Percentiles rank a stretch among this genome's conserved stretches.
These are phyloP conservation scores for Tricholauxania praeusta DNA, from an alignment of 2,888 invertebrate species.

Conservation along the genomic window DNA sequence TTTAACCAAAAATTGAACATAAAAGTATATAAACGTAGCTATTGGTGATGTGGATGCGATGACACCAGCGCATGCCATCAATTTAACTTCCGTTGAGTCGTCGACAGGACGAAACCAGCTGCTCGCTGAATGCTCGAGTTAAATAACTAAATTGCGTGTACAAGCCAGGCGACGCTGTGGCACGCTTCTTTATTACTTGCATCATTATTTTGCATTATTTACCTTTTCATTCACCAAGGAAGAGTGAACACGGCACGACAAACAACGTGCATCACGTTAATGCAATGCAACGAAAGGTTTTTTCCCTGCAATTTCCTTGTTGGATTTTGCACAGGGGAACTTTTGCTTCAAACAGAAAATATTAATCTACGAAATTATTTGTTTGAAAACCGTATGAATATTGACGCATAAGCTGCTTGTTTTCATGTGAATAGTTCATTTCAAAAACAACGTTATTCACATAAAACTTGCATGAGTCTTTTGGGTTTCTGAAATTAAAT, in stretches of 20 bases:
- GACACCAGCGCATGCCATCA: constrained; percentile 10
- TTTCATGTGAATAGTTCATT: too few relatives aligned
- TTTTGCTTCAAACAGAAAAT: too few relatives aligned
- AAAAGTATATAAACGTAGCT: too few relatives aligned
- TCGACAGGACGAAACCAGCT: neutral
- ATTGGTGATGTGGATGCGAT: neutral
- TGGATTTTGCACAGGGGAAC: too few relatives aligned
- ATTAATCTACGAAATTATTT: too few relatives aligned
- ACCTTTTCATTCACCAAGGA: constrained; percentile 26
- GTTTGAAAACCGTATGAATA: too few relatives aligned
- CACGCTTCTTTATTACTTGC: constrained; percentile 16
- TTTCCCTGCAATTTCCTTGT: too few relatives aligned
- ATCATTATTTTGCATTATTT: constrained; percentile 40
- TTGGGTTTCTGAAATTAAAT: too few relatives aligned
- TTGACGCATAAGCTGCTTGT: too few relatives aligned
- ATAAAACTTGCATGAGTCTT: too few relatives aligned
- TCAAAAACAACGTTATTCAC: too few relatives aligned
- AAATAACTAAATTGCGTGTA: constrained; percentile 28
- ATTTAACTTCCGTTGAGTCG: constrained; percentile 19
- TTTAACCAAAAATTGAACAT: too few relatives aligned
- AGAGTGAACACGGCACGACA: neutral
- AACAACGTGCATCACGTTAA: neutral
- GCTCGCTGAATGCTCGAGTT: neutral
- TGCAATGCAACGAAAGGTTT: neutral
- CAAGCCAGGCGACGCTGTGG: neutral